Evolutionary conservation across 2,888 invertebrate species (phyloP).

Genomic region (Phalangium opilio): DNA sequence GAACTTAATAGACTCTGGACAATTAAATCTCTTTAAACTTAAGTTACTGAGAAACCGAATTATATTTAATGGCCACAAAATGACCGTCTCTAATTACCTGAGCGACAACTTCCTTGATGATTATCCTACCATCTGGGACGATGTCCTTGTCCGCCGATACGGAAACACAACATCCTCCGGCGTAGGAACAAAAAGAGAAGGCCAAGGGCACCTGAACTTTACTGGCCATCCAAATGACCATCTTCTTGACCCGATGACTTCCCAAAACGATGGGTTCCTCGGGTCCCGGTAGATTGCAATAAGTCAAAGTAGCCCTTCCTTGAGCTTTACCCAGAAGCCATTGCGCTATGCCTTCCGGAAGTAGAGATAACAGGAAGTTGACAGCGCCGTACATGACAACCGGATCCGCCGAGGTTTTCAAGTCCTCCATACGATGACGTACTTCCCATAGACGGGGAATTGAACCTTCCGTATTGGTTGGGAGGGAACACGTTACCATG

Average conservation of each 20-base stretch:
- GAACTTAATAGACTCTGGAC: too few relatives aligned
- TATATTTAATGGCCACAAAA: too few relatives aligned
- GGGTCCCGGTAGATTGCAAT: constrained; percentile 38
- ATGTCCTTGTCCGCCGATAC: constrained; percentile 35
- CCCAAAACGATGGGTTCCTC: constrained; percentile 33
- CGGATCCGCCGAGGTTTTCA: constrained; percentile 37
- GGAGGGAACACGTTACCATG: constrained; percentile 31
- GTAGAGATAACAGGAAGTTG: constrained; percentile 32
- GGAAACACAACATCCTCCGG: constrained; percentile 37
- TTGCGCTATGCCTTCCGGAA: constrained; percentile 27
- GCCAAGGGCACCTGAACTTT: constrained; percentile 35
- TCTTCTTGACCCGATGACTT: constrained; percentile 22
- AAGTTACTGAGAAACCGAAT: too few relatives aligned
- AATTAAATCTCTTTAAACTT: too few relatives aligned
- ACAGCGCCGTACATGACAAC: constrained; percentile 37
- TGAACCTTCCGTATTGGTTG: constrained; percentile 41
- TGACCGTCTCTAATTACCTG: too few relatives aligned
- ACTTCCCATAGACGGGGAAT: constrained; percentile 43
- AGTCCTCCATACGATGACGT: constrained; percentile 35
- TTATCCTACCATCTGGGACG: constrained; percentile 29
- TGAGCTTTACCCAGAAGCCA: constrained; percentile 26
- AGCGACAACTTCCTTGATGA: constrained; percentile 29
- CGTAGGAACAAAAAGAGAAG: constrained; percentile 39
- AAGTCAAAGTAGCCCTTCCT: constrained; percentile 27
- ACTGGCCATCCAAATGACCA: constrained; percentile 36